Percentiles rank a stretch among this genome's conserved stretches.
Evolutionary conservation across 2,888 invertebrate species (phyloP).

Genomic region (Julus scandinavius): DNA sequence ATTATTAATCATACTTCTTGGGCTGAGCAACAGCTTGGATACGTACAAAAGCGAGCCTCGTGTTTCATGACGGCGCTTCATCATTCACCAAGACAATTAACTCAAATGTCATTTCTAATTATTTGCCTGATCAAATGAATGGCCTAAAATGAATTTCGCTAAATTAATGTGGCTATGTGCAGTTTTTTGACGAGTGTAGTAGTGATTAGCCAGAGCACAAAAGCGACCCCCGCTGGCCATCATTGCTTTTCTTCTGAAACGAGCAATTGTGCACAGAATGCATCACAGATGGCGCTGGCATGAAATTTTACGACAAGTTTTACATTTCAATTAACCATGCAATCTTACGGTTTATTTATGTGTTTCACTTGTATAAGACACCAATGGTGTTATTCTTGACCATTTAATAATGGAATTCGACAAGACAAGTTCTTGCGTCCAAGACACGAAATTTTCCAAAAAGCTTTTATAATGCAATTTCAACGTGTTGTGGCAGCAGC

Average conservation of each 20-base stretch:
- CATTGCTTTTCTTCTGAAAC: neutral
- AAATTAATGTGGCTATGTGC: neutral
- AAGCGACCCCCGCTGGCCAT: neutral
- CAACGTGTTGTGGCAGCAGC: slow-evolving; percentile 9
- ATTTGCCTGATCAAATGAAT: slow-evolving; percentile 22
- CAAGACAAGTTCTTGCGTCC: neutral
- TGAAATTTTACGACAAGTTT: too few relatives aligned
- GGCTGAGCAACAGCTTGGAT: slow-evolving; percentile 2
- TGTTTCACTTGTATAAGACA: too few relatives aligned
- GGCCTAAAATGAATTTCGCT: slow-evolving; percentile 17
- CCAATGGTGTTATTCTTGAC: too few relatives aligned
- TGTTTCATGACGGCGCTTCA: neutral
- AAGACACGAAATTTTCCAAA: neutral
- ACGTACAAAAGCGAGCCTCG: neutral
- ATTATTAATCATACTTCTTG: slow-evolving; percentile 38
- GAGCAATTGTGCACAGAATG: neutral
- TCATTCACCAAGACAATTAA: slow-evolving; percentile 26
- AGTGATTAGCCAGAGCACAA: neutral
- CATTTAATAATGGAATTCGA: neutral
- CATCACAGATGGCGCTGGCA: too few relatives aligned
- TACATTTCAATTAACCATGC: too few relatives aligned
- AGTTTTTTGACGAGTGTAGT: neutral
- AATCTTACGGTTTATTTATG: too few relatives aligned
- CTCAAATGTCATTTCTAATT: slow-evolving; percentile 34
- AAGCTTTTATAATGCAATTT: slow-evolving; percentile 26